A percentile compares a stretch with the other conserved stretches of the same genome.
Evolutionary conservation across 2,797 vertebrate species (phyloP).

Genomic region (Pipistrellus pygmaeus): DNA sequence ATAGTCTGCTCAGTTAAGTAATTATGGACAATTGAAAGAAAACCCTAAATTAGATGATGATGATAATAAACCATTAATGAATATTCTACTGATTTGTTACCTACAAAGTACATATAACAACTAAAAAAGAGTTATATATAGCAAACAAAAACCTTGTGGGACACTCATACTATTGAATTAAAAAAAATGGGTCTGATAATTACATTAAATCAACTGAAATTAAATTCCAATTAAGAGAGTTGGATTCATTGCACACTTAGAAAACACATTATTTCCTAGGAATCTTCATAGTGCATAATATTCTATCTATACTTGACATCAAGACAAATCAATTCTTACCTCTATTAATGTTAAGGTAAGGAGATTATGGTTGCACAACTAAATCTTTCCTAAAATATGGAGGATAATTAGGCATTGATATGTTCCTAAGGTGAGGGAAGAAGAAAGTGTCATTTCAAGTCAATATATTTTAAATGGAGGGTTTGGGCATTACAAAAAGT

Average conservation of each 20-base stretch:
- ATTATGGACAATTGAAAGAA: conserved; percentile 10
- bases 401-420: background rate
- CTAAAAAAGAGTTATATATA: background rate
- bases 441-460: background rate
- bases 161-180: background rate
- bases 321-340: background rate
- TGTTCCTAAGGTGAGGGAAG: background rate
- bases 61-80: conserved; percentile 4
- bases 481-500: background rate
- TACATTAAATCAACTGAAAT: conserved; percentile 60
- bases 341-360: background rate
- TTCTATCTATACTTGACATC: background rate
- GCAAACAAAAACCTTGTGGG: conserved; percentile 49
- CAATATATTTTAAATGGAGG: background rate
- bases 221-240: conserved; percentile 42
- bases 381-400: background rate
- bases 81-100: background rate
- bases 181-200: background rate
- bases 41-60: background rate
- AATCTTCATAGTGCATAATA: background rate
- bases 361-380: background rate
- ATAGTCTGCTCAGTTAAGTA: conserved; percentile 16
- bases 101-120: conserved; percentile 30
- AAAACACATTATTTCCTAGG: conserved; percentile 12
- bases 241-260: conserved; percentile 32